phyloP scores from a whole-genome alignment of 2,113 vertebrate species.

The Polyodon spathula region DNA sequence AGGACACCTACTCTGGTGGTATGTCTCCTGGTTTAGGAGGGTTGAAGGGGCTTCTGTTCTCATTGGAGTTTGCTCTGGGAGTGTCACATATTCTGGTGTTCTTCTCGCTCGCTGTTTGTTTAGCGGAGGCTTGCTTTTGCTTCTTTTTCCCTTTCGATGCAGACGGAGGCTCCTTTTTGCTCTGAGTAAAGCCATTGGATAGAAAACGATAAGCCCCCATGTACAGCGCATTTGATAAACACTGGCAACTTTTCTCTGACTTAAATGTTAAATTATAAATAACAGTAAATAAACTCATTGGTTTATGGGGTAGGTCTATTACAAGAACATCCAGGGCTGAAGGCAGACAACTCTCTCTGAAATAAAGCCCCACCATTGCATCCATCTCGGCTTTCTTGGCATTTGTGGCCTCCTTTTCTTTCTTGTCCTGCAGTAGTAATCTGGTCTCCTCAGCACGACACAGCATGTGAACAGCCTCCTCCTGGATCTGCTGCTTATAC shows the following conservation, averaged over 20 bases:
- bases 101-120: slow-evolving; percentile 25
- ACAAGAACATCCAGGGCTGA: too few relatives aligned
- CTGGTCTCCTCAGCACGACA: slow-evolving; percentile 31
- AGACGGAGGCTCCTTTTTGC: slow-evolving; percentile 26
- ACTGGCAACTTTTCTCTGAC: too few relatives aligned
- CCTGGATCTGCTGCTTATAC: slow-evolving; percentile 48
- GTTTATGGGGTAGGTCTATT: too few relatives aligned
- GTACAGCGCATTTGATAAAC: too few relatives aligned
- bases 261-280: too few relatives aligned
- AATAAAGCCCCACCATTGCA: slow-evolving; percentile 18
- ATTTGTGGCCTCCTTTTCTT: background rate
- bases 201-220: too few relatives aligned
- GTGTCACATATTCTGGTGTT: slow-evolving; percentile 19
- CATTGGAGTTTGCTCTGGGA: slow-evolving; percentile 2
- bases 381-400: slow-evolving; percentile 16
- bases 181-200: slow-evolving; percentile 15
- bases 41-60: slow-evolving; percentile 8
- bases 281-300: too few relatives aligned
- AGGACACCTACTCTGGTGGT: slow-evolving; percentile 47
- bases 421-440: slow-evolving; percentile 16
- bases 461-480: slow-evolving; percentile 48
- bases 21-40: slow-evolving; percentile 38
- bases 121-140: background rate
- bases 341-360: too few relatives aligned
- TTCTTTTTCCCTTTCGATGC: slow-evolving; percentile 33